Evolutionary conservation across 2,113 vertebrate species (phyloP).

Genomic region (Salminus brasiliensis): DNA sequence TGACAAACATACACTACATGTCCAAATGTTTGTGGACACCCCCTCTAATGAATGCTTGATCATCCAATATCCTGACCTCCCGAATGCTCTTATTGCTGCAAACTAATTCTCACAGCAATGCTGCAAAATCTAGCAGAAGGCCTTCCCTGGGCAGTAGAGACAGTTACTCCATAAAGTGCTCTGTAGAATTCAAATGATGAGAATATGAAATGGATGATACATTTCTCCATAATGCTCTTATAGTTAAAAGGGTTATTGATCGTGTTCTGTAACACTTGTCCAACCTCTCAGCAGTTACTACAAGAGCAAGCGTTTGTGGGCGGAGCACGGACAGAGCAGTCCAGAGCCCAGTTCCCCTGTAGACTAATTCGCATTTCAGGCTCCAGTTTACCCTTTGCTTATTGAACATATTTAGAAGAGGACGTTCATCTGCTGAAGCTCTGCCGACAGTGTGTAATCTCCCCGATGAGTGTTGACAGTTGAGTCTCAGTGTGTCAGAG

Average conservation of each 20-base stretch:
- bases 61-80: no score
- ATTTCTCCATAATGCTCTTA: no score
- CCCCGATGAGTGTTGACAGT: conserved; percentile 43
- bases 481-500: conserved; percentile 34
- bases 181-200: no score
- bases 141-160: no score
- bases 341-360: not conserved
- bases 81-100: no score
- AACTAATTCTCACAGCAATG: no score
- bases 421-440: conserved; percentile 11
- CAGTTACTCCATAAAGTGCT: no score
- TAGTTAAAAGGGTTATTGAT: not conserved
- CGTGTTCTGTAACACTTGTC: not conserved
- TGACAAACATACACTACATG: no score
- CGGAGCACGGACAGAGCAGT: not conserved
- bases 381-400: not conserved
- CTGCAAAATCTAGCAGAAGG: no score
- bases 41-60: no score
- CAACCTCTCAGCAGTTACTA: not conserved
- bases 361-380: not conserved
- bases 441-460: conserved; percentile 21
- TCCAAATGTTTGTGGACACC: no score
- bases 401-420: conserved; percentile 4
- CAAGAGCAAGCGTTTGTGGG: not conserved
- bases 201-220: no score